Conservation (phyloP, 1,140 invertebrate species). For the Diploscapter pachys region DNA sequence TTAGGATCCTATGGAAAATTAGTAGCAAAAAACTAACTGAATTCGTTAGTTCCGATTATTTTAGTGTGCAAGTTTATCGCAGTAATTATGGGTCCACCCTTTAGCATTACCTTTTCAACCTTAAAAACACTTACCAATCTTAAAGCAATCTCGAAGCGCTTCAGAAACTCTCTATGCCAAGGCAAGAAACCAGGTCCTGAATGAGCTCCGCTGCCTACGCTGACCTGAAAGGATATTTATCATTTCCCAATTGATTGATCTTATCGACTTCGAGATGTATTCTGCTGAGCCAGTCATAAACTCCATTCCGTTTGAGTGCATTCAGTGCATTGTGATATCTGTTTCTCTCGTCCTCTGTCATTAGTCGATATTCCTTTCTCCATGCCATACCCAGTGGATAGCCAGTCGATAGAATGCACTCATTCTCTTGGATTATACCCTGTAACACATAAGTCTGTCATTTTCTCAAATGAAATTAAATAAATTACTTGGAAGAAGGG, state of each 20-base stretch:
- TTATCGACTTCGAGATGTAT: slow-evolving; percentile 44
- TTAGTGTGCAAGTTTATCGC: too few relatives aligned
- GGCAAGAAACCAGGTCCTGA: slow-evolving; percentile 52
- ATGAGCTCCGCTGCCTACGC: slow-evolving; percentile 45
- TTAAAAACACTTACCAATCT: slow-evolving; percentile 11
- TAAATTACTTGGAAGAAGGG: slow-evolving; percentile 52
- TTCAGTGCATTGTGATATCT: slow-evolving; percentile 59
- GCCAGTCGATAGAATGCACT: slow-evolving; percentile 27
- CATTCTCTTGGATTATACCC: slow-evolving; percentile 9
- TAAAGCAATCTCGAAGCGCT: slow-evolving; percentile 11
- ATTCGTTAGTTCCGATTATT: too few relatives aligned
- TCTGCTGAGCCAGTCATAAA: slow-evolving; percentile 48
- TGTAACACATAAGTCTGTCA: too few relatives aligned
- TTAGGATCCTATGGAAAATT: too few relatives aligned
- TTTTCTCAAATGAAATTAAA: not conserved
- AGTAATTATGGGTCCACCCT: too few relatives aligned
- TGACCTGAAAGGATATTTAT: slow-evolving; percentile 17
- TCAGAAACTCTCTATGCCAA: slow-evolving; percentile 51
- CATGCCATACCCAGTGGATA: slow-evolving; percentile 25
- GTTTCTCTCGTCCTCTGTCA: slow-evolving; percentile 59
- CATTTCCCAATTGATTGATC: too few relatives aligned
- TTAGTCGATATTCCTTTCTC: slow-evolving; percentile 60
- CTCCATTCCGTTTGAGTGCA: slow-evolving; percentile 59
- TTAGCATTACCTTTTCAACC: too few relatives aligned
- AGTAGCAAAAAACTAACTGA: too few relatives aligned